Evolutionary conservation across 1,140 invertebrate species (phyloP).

Genomic region (Coelopa frigida): DNA sequence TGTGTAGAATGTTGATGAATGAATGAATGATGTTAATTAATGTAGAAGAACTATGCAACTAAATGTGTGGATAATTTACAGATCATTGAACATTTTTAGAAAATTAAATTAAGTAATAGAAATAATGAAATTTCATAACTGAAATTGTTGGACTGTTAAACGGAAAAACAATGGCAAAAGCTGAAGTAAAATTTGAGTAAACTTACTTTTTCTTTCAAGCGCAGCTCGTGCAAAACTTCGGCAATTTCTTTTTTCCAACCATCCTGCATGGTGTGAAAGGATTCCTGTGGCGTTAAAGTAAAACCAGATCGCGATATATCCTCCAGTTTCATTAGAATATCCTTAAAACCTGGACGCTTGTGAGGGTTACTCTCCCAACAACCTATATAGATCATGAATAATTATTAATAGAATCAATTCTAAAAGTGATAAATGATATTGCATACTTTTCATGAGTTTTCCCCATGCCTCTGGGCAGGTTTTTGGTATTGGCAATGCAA

Average conservation of each 20-base stretch:
- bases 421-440: slow-evolving; percentile 1
- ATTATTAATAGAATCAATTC: slow-evolving; percentile 1
- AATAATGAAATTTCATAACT: too few relatives aligned
- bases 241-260: slow-evolving; percentile 94
- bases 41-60: too few relatives aligned
- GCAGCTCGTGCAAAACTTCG: slow-evolving; percentile 83
- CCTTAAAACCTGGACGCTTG: slow-evolving; percentile 73
- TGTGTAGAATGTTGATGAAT: too few relatives aligned
- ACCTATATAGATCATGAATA: slow-evolving; percentile 55
- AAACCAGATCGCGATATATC: slow-evolving; percentile 81
- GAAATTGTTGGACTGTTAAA: too few relatives aligned
- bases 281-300: slow-evolving; percentile 86
- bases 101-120: too few relatives aligned
- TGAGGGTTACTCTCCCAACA: slow-evolving; percentile 93
- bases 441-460: slow-evolving; percentile 84
- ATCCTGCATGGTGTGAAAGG: slow-evolving; percentile 95
- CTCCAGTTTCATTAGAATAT: slow-evolving; percentile 72
- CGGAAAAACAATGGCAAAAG: too few relatives aligned
- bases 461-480: slow-evolving; percentile 88
- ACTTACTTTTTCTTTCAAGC: slow-evolving; percentile 88
- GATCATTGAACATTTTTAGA: too few relatives aligned
- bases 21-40: too few relatives aligned
- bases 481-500: slow-evolving; percentile 89
- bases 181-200: too few relatives aligned
- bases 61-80: too few relatives aligned